Evolutionary conservation across 2,797 vertebrate genomes (phyloP).

Genomic region (Podarcis lilfordi): DNA sequence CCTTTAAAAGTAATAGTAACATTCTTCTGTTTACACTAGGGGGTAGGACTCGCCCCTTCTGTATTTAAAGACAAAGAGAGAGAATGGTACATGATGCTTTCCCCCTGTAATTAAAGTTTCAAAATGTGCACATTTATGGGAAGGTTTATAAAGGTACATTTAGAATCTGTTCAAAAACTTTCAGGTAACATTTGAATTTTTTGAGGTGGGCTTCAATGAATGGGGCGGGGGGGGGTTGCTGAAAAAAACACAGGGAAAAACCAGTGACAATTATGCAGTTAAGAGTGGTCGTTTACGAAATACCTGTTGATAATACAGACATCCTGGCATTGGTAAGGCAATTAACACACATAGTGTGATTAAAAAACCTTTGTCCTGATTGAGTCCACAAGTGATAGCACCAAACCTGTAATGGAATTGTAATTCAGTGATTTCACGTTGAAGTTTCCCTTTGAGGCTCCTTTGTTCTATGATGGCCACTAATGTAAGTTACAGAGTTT

Average conservation of each 20-base stretch:
- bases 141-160: not conserved
- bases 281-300: too few relatives aligned
- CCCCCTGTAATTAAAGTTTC: not conserved
- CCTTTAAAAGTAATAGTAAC: conserved; percentile 13
- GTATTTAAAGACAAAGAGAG: not conserved
- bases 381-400: not conserved
- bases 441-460: not conserved
- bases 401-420: not conserved
- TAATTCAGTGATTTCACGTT: not conserved
- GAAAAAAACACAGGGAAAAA: not conserved
- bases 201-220: too few relatives aligned
- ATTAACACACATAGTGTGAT: not conserved
- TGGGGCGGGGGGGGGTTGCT: too few relatives aligned
- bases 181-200: too few relatives aligned
- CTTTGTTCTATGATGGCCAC: not conserved
- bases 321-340: not conserved
- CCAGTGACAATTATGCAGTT: not conserved
- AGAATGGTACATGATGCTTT: not conserved
- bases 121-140: not conserved
- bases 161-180: not conserved
- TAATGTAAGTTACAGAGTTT: not conserved
- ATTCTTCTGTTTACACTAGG: not conserved
- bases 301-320: too few relatives aligned
- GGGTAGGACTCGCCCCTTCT: not conserved
- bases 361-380: not conserved